Base-by-base conservation (phyloP, 2,797 vertebrate genomes). In the Heteromormyrus szaboi region DNA sequence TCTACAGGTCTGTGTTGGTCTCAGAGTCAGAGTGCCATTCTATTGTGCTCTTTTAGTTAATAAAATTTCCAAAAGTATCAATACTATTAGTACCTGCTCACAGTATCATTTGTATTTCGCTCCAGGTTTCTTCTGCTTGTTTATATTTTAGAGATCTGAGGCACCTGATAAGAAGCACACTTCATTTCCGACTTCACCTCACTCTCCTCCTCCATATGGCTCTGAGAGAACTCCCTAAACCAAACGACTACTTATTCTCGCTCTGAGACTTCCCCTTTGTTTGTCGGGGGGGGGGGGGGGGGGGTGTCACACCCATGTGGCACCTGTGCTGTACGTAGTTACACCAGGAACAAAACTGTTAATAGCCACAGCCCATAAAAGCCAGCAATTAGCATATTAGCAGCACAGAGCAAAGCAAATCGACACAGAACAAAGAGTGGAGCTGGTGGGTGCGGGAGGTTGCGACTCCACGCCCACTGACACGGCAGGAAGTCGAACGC, bases 131-230 rank as follows among this genome's bases (percentile, higher is more conserved):
- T 83, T 50, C 86, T 88, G 76, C 50, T 44, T 88, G 22, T 92
- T 87, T 90, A 22, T 87, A 92, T 84, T 91, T 89, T 41, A 62
- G 46, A 87, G 94, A 94, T 92, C 50, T 90, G 93, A 97, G 96
- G 97, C 96, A 97, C 97, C 95, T 92, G 91, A 95, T 95, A 91
- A 90, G 95, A 97, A 97, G 96, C 95, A 96, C 96, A 97, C 96
- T 97, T 97, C 90, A 92, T 93, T 92, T 93, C 94, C 90, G 93
- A 91, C 90, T 90, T 89, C 25, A 92, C 93, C 93, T 89, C 90
- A 92, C 92, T 88, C 93, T 92, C 89, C 85, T 86, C 90, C 92
- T 88, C 88, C 90, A 91, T 92, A 94, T 95, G 95, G 95, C 95
- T 96, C 93, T 93, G 91, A 94, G 91, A 90, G 72, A 90, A 92